Percentiles rank a stretch among this genome's conserved stretches.
Conservation (phyloP, 2,797 vertebrate genomes). For the Sphenodon punctatus region DNA sequence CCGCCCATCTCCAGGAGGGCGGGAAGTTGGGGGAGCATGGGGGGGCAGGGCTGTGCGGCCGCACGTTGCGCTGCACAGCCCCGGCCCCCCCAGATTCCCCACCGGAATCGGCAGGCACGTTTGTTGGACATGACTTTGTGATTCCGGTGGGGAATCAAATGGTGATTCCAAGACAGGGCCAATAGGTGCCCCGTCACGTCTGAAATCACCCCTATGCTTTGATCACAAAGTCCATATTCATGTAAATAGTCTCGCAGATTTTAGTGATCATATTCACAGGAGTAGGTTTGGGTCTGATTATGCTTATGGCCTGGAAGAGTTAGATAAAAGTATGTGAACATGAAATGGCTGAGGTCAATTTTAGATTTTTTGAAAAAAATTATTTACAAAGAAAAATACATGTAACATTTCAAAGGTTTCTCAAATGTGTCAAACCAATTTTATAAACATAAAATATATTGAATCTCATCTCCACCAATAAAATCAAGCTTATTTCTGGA, state of each 20-base stretch:
- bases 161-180: too few species aligned
- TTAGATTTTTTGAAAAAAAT: background rate
- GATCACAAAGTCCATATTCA: background rate
- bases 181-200: too few species aligned
- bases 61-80: too few species aligned
- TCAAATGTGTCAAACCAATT: background rate
- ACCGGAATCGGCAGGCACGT: too few species aligned
- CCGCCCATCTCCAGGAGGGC: too few species aligned
- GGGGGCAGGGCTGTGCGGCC: too few species aligned
- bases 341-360: too few species aligned
- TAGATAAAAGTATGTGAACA: background rate
- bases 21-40: too few species aligned
- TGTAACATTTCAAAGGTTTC: background rate
- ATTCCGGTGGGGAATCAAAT: too few species aligned
- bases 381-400: background rate
- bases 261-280: background rate
- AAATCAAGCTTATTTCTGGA: background rate
- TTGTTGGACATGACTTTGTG: background rate
- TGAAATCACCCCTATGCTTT: too few species aligned
- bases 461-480: background rate
- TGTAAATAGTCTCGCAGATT: background rate
- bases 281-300: background rate
- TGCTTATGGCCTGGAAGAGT: background rate
- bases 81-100: too few species aligned
- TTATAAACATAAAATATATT: background rate